Evolutionary conservation across 2,797 vertebrate species (phyloP).

Genomic region (Urophycis tenuis): DNA sequence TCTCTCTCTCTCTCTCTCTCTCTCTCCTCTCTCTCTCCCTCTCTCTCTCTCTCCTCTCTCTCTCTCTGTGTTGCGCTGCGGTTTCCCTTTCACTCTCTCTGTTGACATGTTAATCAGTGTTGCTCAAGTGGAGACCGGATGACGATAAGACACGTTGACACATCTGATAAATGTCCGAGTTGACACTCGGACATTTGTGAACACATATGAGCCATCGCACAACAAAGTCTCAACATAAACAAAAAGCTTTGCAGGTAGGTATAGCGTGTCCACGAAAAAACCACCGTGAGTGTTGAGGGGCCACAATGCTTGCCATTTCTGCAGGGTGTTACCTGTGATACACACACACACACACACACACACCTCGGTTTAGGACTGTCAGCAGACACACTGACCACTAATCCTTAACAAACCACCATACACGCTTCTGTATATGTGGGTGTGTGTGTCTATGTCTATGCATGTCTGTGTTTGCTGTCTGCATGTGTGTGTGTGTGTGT

Average conservation of each 20-base stretch:
- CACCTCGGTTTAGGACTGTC: conserved; percentile 27
- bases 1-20: neutral
- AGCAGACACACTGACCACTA: conserved; percentile 38
- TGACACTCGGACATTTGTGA: neutral
- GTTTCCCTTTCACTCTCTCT: neutral
- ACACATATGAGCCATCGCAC: too few species aligned
- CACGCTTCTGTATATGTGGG: neutral
- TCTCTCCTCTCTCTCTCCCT: neutral
- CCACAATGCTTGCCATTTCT: neutral
- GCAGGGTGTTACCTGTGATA: conserved; percentile 3
- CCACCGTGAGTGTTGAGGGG: neutral
- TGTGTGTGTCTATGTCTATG: conserved; percentile 10
- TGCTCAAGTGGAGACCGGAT: too few species aligned
- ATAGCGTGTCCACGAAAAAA: neutral
- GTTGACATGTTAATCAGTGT: too few species aligned
- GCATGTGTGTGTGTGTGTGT: conserved; percentile 10
- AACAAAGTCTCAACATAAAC: too few species aligned
- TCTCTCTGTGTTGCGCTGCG: too few species aligned
- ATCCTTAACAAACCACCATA: conserved; percentile 28
- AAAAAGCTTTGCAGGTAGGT: too few species aligned
- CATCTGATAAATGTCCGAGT: too few species aligned
- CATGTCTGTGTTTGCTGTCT: conserved; percentile 15
- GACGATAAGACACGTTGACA: too few species aligned
- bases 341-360: conserved; percentile 11
- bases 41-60: neutral